Percentiles rank a stretch among this genome's conserved stretches.
phyloP scores from a whole-genome alignment of 2,113 vertebrate genomes.

The Trochalopteron elliotii region DNA sequence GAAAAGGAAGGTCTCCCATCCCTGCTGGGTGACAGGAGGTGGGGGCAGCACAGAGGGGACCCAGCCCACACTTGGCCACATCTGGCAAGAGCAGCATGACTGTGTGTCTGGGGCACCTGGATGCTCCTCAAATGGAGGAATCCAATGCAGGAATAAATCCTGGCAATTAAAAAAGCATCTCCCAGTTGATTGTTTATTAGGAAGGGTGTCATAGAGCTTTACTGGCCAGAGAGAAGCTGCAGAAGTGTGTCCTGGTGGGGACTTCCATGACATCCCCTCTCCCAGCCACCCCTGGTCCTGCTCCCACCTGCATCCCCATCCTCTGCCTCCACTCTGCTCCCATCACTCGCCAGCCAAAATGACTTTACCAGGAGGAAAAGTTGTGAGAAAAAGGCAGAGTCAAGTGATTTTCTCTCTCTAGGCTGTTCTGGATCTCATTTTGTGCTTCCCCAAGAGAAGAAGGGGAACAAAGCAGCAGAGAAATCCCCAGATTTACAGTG shows the following conservation, averaged over 20 bases:
- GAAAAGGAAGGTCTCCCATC: neutral
- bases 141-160: neutral
- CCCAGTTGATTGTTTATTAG: fast-evolving
- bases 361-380: neutral
- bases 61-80: neutral
- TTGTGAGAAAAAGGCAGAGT: neutral
- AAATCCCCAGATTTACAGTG: neutral
- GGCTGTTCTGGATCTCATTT: neutral
- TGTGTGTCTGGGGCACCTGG: fast-evolving
- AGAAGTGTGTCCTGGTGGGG: neutral
- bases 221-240: neutral
- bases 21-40: neutral
- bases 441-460: neutral
- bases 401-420: neutral
- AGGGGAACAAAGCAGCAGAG: neutral
- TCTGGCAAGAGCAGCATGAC: neutral
- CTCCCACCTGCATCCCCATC: neutral
- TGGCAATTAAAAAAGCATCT: neutral
- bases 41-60: neutral
- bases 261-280: fast-evolving
- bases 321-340: neutral
- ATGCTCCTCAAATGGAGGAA: fast-evolving
- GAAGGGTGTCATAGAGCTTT: neutral
- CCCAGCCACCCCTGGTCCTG: fast-evolving
- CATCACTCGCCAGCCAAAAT: fast-evolving